Evolutionary conservation across 2,797 vertebrate genomes (phyloP), one percentile per base, ranked within the genome.

Genomic region (Zenarchopterus dispar): DNA sequence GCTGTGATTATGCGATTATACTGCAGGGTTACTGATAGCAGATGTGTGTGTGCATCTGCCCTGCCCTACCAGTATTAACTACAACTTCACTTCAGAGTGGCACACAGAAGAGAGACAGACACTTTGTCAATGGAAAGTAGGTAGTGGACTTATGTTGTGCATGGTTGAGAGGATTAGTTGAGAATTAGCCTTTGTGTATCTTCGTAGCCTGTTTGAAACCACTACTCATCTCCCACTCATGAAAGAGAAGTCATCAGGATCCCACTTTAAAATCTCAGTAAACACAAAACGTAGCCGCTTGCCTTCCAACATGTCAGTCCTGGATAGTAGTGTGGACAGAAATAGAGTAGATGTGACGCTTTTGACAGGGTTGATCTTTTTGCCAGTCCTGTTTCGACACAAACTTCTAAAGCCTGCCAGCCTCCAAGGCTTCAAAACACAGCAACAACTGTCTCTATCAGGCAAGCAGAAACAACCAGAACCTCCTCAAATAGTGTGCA

Each of bases 1-100:
- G 78, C 80, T 84, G 79, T 84, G 88, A 92, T 91, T 88, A 62
- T 71, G 79, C 52, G 85, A 92, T 92, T 88, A 88, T 73, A 82
- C 67, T 71, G 48, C 42, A 57, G 80, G 65, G 80, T 79, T 79
- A 84, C 73, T 56, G 78, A 80, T 80, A 81, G 77, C 56, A 50
- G 64, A 60, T 3, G 21, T 56, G 17, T 45, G 24, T 68, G 70
- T 47, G 45, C 57, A 55, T 75, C 57, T 65, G 55, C 67, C 64
- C 69, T 48, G 73, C 78, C 78, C 72, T 63, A 65, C 66, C 73
- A 75, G 83, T 49, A 73, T 81, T 85, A 82, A 80, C 84, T 67
- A 71, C 78, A 82, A 80, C 79, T 82, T 84, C 73, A 76, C 75
- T 61, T 70, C 65, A 68, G 70, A 84, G 80, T 77, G 56, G 59